Conservation (phyloP, 2,797 vertebrate genomes). For the Muscicapa striata region DNA sequence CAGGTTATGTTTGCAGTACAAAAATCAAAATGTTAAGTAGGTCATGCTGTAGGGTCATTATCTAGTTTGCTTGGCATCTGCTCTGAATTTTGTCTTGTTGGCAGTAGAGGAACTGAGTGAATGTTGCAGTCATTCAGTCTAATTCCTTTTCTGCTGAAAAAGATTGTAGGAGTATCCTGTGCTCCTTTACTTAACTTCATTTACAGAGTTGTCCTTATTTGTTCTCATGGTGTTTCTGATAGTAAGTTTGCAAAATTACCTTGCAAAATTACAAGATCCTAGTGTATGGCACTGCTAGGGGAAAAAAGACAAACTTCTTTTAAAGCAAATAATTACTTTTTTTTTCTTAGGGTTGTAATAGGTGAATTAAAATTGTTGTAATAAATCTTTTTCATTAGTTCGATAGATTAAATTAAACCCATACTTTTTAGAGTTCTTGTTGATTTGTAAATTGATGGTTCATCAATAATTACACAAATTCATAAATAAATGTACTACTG, state of each 20-base stretch:
- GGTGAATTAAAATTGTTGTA: background rate
- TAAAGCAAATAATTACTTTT: background rate
- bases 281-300: accelerated
- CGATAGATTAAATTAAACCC: background rate
- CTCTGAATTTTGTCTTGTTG: background rate
- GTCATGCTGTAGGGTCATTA: background rate
- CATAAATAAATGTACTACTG: background rate
- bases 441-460: background rate
- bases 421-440: background rate
- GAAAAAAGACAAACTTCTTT: background rate
- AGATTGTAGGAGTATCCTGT: background rate
- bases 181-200: background rate
- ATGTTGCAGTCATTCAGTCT: background rate
- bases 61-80: background rate
- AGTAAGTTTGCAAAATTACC: background rate
- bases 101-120: background rate
- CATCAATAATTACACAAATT: background rate
- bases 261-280: background rate
- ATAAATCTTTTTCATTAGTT: background rate
- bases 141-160: background rate
- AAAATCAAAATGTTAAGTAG: background rate
- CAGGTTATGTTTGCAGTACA: background rate
- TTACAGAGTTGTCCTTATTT: background rate
- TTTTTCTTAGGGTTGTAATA: background rate
- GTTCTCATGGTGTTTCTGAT: background rate